Conservation (phyloP, 2,888 invertebrate species). For the Drosophila paranaensis region DNA sequence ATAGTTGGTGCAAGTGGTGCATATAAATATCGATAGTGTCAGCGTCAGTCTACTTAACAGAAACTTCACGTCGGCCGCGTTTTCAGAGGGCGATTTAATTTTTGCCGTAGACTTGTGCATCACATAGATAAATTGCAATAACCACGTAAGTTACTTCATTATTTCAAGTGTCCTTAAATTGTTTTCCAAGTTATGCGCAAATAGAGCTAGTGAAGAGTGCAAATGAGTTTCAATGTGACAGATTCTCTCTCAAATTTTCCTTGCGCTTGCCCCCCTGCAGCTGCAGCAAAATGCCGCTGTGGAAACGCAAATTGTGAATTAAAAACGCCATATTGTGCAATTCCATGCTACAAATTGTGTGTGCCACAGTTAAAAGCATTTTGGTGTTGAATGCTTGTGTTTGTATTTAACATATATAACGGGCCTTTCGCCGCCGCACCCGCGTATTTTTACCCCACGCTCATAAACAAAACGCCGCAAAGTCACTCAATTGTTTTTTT, state of each 20-base stretch:
- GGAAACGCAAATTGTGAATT: slow-evolving; percentile 59
- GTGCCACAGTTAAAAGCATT: neutral
- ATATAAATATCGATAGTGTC: slow-evolving; percentile 39
- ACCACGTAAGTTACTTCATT: slow-evolving; percentile 45
- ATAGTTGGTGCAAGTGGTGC: slow-evolving; percentile 7
- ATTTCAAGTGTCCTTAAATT: neutral
- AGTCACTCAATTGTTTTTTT: slow-evolving; percentile 50
- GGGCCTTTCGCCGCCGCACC: slow-evolving; percentile 31
- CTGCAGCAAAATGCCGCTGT: slow-evolving; percentile 57
- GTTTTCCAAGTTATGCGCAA: neutral
- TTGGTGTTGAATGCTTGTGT: slow-evolving; percentile 2
- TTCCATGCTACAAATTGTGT: slow-evolving; percentile 6
- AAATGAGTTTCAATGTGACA: neutral
- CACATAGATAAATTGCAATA: slow-evolving; percentile 14
- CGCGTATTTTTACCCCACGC: slow-evolving; percentile 60
- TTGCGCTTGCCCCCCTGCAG: slow-evolving; percentile 56
- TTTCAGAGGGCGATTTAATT: slow-evolving; percentile 39
- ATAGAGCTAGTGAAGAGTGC: neutral
- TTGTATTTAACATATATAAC: slow-evolving; percentile 24
- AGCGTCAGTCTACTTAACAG: slow-evolving; percentile 54
- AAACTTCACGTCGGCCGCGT: slow-evolving; percentile 62
- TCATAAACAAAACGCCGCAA: slow-evolving; percentile 78
- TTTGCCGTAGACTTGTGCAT: slow-evolving; percentile 42
- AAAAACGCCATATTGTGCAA: slow-evolving; percentile 70
- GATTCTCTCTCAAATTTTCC: slow-evolving; percentile 29